Evolutionary conservation across 2,113 vertebrate genomes (phyloP).

Genomic region (Hyaena hyaena): DNA sequence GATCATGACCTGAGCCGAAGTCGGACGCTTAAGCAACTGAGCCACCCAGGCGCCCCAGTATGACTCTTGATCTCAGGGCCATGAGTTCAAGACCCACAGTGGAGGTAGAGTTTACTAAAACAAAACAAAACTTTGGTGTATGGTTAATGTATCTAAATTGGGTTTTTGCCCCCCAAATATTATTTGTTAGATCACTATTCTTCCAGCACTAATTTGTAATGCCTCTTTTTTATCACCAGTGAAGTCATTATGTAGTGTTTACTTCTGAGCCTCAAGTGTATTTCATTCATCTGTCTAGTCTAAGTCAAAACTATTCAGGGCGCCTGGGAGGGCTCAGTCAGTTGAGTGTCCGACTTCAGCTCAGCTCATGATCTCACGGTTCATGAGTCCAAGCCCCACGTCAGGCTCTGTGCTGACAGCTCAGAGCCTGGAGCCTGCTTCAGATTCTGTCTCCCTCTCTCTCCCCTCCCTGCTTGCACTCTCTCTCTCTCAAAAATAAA

Average conservation of each 20-base stretch:
- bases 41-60: no score
- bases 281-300: neutral
- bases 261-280: neutral
- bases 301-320: neutral
- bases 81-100: neutral
- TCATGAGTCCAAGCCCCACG: no score
- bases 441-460: no score
- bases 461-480: no score
- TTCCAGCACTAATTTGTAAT: neutral
- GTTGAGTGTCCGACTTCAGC: no score
- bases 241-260: neutral
- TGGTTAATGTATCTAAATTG: neutral
- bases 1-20: no score
- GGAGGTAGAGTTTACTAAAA: neutral
- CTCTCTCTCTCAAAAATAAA: no score
- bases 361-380: no score
- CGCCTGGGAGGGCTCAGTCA: no score
- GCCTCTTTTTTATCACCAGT: neutral
- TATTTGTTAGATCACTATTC: neutral
- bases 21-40: no score
- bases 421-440: no score
- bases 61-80: neutral
- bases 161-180: neutral
- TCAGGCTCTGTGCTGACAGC: no score
- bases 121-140: neutral